phyloP scores from a whole-genome alignment of 2,113 vertebrate genomes.

The Electrona antarctica region DNA sequence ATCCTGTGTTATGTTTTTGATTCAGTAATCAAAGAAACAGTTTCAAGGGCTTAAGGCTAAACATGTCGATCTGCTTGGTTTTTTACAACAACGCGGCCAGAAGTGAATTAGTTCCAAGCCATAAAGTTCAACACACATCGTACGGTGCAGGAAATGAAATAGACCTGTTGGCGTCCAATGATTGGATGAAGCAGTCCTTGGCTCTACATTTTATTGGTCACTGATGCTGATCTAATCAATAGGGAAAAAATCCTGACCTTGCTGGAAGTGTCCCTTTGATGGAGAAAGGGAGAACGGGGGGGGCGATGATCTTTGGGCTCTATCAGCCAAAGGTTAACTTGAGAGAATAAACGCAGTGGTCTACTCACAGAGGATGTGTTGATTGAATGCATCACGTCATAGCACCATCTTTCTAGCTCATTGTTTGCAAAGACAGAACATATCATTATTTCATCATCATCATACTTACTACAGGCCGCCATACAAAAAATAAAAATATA shows the following conservation, averaged over 20 bases:
- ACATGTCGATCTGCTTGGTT: constrained; percentile 61
- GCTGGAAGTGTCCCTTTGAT: constrained; percentile 37
- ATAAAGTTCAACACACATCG: constrained; percentile 65
- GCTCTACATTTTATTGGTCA: constrained; percentile 63
- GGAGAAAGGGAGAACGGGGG: constrained; percentile 20
- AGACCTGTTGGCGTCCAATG: constrained; percentile 51
- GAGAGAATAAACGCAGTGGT: constrained; percentile 29
- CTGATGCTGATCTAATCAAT: constrained; percentile 65
- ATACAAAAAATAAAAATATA: too few relatives aligned
- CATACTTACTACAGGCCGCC: too few relatives aligned
- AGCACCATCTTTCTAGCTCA: too few relatives aligned
- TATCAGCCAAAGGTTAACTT: constrained; percentile 44
- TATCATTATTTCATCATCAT: too few relatives aligned
- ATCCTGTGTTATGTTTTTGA: constrained; percentile 28
- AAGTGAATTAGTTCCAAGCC: constrained; percentile 73
- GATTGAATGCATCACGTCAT: constrained; percentile 22
- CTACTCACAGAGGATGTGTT: constrained; percentile 19
- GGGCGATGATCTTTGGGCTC: constrained; percentile 23
- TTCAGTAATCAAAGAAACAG: constrained; percentile 38
- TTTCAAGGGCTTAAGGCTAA: constrained; percentile 45
- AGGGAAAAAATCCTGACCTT: constrained; percentile 62
- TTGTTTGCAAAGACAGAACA: too few relatives aligned
- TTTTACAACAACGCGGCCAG: constrained; percentile 59
- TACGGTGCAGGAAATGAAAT: constrained; percentile 53
- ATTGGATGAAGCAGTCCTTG: constrained; percentile 71